These are phyloP conservation scores for Crioceris asparagi DNA, from an alignment of 2,888 invertebrate species.

Conservation along the genomic window DNA sequence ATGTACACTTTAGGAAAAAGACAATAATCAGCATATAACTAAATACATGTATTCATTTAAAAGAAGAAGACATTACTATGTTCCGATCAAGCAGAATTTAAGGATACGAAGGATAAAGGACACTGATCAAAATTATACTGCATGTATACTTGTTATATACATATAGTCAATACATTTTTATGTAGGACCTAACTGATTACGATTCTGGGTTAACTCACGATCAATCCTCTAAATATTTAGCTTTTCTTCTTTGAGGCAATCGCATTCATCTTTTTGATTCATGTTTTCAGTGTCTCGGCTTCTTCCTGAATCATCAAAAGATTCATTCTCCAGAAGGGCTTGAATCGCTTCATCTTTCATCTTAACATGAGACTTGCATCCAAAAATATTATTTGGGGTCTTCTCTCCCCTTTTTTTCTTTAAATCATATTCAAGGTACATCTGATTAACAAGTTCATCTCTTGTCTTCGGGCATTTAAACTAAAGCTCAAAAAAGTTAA, in stretches of 20 bases:
- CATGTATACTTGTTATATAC: too few relatives aligned
- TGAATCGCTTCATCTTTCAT: constrained; percentile 39
- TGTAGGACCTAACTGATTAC: too few relatives aligned
- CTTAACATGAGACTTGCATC: constrained; percentile 35
- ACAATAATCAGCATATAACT: too few relatives aligned
- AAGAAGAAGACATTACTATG: too few relatives aligned
- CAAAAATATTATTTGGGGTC: constrained; percentile 24
- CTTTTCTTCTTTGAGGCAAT: constrained; percentile 18
- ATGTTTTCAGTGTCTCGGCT: constrained; percentile 18
- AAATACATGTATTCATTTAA: too few relatives aligned
- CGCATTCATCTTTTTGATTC: constrained; percentile 24
- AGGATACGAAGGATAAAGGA: too few relatives aligned
- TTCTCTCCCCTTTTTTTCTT: constrained; percentile 19
- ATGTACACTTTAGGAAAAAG: too few relatives aligned
- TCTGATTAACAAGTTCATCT: constrained; percentile 27
- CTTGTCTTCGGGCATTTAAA: constrained; percentile 29
- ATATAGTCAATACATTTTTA: too few relatives aligned
- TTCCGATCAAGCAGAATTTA: too few relatives aligned
- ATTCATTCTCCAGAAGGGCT: constrained; percentile 36
- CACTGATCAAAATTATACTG: too few relatives aligned
- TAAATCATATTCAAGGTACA: constrained; percentile 25
- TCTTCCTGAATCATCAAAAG: constrained; percentile 16
- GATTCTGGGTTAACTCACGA: too few relatives aligned
- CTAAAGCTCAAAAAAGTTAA: constrained; percentile 14
- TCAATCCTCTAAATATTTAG: too few relatives aligned